Percentiles rank a stretch among this genome's conserved stretches.
phyloP scores from a whole-genome alignment of 2,113 vertebrate species.

The Hiodon alosoides region DNA sequence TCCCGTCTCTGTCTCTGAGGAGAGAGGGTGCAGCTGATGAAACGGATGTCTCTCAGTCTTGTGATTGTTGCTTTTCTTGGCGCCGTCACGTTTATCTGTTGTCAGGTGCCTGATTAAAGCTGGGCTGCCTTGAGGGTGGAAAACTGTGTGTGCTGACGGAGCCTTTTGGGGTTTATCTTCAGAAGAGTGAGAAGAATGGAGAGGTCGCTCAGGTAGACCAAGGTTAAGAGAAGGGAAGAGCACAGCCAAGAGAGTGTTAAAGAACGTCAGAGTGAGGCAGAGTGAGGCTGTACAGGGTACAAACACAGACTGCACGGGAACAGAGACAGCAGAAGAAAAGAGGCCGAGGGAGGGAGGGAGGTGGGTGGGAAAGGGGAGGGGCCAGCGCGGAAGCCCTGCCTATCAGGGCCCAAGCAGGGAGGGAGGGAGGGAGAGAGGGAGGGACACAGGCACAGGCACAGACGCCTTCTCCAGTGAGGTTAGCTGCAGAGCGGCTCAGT shows the following conservation, averaged over 20 bases:
- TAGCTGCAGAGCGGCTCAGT: conserved; percentile 36
- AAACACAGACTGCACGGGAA: background rate
- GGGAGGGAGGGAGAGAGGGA: conserved; percentile 16
- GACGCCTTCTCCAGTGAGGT: conserved; percentile 42
- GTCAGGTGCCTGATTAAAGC: too few relatives aligned
- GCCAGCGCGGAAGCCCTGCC: background rate
- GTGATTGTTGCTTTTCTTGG: too few relatives aligned
- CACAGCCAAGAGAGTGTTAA: background rate
- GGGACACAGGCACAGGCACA: conserved; percentile 38
- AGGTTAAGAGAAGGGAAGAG: background rate
- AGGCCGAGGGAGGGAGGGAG: background rate
- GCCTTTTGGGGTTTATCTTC: too few relatives aligned
- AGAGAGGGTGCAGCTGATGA: too few relatives aligned
- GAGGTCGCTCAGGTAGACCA: background rate
- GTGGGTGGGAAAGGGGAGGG: background rate
- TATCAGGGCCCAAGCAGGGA: conserved; percentile 10
- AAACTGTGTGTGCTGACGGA: too few relatives aligned
- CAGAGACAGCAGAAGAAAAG: background rate
- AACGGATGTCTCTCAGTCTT: too few relatives aligned
- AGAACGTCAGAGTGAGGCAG: conserved; percentile 1
- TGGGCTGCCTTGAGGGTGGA: too few relatives aligned
- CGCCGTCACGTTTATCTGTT: too few relatives aligned
- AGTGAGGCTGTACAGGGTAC: background rate
- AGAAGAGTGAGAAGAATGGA: background rate
- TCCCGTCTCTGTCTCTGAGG: too few relatives aligned